Conservation (phyloP, 2,888 invertebrate genomes). For the Exocentrus adspersus region DNA sequence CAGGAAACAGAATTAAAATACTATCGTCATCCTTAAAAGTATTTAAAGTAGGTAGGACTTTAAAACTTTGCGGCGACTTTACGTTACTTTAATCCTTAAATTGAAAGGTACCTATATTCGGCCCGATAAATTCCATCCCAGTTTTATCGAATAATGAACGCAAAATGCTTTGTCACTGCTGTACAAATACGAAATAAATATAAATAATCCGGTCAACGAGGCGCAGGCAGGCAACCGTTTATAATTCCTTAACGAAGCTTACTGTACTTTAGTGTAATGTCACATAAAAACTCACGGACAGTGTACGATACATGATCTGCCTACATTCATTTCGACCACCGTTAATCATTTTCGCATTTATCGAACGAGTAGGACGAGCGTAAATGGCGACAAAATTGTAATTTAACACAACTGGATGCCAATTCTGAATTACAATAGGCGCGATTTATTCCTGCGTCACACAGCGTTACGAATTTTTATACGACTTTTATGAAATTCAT, state of each 20-base stretch:
- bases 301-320: constrained; percentile 22
- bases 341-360: constrained; percentile 38
- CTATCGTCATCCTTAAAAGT: no score
- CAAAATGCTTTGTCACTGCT: constrained; percentile 15
- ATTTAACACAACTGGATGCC: constrained; percentile 33
- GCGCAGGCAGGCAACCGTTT: constrained; percentile 40
- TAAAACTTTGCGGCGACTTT: no score
- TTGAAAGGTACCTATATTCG: neutral
- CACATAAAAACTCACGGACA: constrained; percentile 33
- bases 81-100: no score
- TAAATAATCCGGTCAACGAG: constrained; percentile 40
- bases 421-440: constrained; percentile 19
- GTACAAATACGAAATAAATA: constrained; percentile 28
- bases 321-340: constrained; percentile 36
- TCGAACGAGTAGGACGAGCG: constrained; percentile 29
- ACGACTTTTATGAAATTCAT: neutral
- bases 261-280: constrained; percentile 41
- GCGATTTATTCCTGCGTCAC: neutral
- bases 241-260: constrained; percentile 47
- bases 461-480: neutral
- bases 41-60: no score
- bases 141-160: constrained; percentile 4
- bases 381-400: constrained; percentile 38
- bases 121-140: constrained; percentile 6
- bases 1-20: no score